Evolutionary conservation across 2,888 invertebrate genomes (phyloP).

Genomic region (Corythucha ciliata): DNA sequence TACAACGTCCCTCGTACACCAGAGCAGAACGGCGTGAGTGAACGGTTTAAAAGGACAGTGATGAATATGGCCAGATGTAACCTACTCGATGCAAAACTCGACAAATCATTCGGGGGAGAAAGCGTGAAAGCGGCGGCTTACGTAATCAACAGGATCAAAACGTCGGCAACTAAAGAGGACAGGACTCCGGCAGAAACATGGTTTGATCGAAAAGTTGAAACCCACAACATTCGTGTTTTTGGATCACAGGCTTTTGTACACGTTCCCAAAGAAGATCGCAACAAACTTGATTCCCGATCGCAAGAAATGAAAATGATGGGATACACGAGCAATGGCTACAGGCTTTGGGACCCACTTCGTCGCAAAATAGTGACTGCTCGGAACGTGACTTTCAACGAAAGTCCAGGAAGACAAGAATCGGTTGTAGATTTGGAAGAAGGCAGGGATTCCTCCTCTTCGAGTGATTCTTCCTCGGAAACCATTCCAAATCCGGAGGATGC

Average conservation of each 20-base stretch:
- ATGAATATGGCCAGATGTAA: slow-evolving; percentile 3
- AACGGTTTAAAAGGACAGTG: slow-evolving; percentile 2
- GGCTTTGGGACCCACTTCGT: slow-evolving; percentile 8
- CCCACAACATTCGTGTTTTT: slow-evolving; percentile 37
- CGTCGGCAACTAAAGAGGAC: slow-evolving; percentile 22
- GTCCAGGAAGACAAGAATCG: too few species aligned
- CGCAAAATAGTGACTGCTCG: slow-evolving; percentile 13
- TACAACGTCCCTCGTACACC: slow-evolving; percentile 4
- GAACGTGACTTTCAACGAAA: slow-evolving; percentile 13
- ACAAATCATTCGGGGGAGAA: slow-evolving; percentile 36
- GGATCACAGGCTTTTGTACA: slow-evolving; percentile 28
- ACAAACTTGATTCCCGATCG: slow-evolving; percentile 11
- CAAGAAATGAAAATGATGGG: slow-evolving; percentile 6
- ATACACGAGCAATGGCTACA: slow-evolving; percentile 15
- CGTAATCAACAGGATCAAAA: slow-evolving; percentile 35
- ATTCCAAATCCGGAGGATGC: too few species aligned
- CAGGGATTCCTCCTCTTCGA: too few species aligned
- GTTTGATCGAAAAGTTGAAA: slow-evolving; percentile 35
- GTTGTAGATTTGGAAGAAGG: too few species aligned
- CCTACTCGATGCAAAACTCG: not conserved
- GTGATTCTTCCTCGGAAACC: too few species aligned
- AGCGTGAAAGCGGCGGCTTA: slow-evolving; percentile 35
- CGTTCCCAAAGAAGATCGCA: slow-evolving; percentile 13
- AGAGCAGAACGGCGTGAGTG: slow-evolving; percentile 12
- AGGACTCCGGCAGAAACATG: slow-evolving; percentile 37